These are phyloP conservation scores for Pandemis cinnamomeana DNA, from an alignment of 2,888 invertebrate genomes.

Conservation along the genomic window DNA sequence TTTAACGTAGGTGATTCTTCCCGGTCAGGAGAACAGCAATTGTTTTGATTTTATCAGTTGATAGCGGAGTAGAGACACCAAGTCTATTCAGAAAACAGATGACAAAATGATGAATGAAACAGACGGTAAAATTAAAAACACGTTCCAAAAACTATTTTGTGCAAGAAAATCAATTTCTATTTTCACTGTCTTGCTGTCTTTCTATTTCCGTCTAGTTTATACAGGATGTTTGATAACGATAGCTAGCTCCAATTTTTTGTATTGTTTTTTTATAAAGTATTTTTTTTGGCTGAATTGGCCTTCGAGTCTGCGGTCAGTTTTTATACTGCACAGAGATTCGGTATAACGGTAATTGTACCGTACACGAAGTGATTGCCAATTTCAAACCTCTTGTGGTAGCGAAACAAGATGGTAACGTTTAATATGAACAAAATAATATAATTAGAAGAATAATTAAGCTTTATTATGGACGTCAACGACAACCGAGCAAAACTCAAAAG, in stretches of 20 bases:
- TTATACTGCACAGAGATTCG: conserved; percentile 10
- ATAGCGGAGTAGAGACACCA: not conserved
- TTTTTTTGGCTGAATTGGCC: conserved; percentile 4
- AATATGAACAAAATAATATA: not conserved
- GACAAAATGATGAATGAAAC: not conserved
- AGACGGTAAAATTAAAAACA: not conserved
- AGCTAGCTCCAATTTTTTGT: not conserved
- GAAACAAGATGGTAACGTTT: not conserved
- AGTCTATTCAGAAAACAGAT: not conserved
- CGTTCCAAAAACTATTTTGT: not conserved
- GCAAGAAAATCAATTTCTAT: not conserved
- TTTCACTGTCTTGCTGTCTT: not conserved
- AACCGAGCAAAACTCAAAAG: too few relatives aligned
- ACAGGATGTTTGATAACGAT: not conserved
- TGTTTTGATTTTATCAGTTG: too few relatives aligned
- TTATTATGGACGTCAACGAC: not conserved
- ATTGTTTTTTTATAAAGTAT: not conserved
- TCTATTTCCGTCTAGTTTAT: not conserved
- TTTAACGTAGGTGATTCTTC: too few relatives aligned
- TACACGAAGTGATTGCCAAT: conserved; percentile 57
- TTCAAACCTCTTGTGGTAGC: conserved; percentile 50
- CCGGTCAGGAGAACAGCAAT: too few relatives aligned
- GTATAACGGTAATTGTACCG: conserved; percentile 50
- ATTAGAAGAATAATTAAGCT: too few relatives aligned
- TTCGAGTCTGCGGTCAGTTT: conserved; percentile 22